These are phyloP conservation scores for Pipra filicauda DNA, from an alignment of 2,113 vertebrate species.

Conservation along the genomic window DNA sequence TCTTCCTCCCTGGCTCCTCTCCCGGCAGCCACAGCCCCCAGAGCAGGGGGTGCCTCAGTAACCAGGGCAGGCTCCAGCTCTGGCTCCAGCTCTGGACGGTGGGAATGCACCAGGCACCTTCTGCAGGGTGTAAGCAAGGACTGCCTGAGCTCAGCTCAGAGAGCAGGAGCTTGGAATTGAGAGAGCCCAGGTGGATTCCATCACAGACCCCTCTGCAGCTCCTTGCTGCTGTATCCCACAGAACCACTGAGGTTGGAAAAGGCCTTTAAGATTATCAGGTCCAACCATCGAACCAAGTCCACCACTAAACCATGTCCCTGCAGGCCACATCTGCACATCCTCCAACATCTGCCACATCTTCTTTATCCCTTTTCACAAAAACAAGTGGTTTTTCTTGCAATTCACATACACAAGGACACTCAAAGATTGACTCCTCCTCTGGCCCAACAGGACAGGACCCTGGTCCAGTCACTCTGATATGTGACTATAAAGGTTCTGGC, in stretches of 20 bases:
- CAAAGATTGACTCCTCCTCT: neutral
- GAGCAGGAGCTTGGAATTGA: neutral
- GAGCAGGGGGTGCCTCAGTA: neutral
- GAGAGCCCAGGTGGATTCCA: neutral
- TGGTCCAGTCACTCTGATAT: neutral
- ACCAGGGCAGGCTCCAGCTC: accelerated
- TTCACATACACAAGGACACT: no score
- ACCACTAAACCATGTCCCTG: neutral
- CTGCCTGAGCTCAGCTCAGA: neutral
- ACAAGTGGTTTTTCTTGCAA: accelerated
- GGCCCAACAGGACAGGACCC: neutral
- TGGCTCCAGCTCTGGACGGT: neutral
- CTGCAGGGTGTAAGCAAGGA: neutral
- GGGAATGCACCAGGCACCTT: neutral
- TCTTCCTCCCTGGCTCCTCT: neutral
- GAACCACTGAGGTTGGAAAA: neutral
- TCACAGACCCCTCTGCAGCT: neutral
- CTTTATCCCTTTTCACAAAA: neutral
- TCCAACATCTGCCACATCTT: neutral
- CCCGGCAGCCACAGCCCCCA: neutral
- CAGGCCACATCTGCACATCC: neutral
- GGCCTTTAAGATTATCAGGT: neutral
- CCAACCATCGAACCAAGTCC: neutral
- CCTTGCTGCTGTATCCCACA: neutral
- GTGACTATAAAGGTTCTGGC: neutral